A percentile compares a stretch with the other conserved stretches of the same genome.
Evolutionary conservation across 2,888 invertebrate genomes (phyloP).

Genomic region (Mellilla xanthometata): DNA sequence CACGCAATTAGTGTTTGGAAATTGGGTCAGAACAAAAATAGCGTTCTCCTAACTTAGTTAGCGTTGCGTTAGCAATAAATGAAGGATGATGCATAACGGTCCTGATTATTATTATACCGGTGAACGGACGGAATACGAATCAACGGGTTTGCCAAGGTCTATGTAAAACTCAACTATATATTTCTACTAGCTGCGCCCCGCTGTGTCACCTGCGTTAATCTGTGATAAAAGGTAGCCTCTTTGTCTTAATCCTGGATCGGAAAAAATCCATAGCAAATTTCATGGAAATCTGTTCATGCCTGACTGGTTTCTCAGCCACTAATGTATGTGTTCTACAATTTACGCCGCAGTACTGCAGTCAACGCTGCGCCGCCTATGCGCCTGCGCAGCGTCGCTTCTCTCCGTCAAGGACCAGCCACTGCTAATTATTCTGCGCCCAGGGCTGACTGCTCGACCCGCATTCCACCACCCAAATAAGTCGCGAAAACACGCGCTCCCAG

Average conservation of each 20-base stretch:
- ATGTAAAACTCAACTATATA: too few species aligned
- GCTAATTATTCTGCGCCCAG: background rate
- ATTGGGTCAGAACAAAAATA: constrained; percentile 40
- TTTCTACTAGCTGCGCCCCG: too few species aligned
- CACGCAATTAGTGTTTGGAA: constrained; percentile 28
- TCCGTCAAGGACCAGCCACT: constrained; percentile 10
- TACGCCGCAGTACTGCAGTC: too few species aligned
- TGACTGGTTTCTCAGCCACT: too few species aligned
- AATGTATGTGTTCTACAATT: too few species aligned
- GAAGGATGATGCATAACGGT: constrained; percentile 51
- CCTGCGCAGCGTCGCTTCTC: too few species aligned
- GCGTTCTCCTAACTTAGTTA: constrained; percentile 44
- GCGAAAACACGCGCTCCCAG: constrained; percentile 52
- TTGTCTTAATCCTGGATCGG: too few species aligned
- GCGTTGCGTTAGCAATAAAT: constrained; percentile 45
- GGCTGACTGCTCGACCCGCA: constrained; percentile 45
- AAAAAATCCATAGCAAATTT: too few species aligned
- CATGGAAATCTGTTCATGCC: too few species aligned
- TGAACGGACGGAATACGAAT: constrained; percentile 56
- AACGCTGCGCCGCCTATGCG: too few species aligned
- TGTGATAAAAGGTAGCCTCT: too few species aligned
- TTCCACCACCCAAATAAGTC: constrained; percentile 72
- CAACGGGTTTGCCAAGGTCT: constrained; percentile 45
- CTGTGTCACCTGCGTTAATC: too few species aligned
- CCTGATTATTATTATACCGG: constrained; percentile 38